Evolutionary conservation across 2,888 invertebrate genomes (phyloP).

Genomic region (Pristionchus arcanus): DNA sequence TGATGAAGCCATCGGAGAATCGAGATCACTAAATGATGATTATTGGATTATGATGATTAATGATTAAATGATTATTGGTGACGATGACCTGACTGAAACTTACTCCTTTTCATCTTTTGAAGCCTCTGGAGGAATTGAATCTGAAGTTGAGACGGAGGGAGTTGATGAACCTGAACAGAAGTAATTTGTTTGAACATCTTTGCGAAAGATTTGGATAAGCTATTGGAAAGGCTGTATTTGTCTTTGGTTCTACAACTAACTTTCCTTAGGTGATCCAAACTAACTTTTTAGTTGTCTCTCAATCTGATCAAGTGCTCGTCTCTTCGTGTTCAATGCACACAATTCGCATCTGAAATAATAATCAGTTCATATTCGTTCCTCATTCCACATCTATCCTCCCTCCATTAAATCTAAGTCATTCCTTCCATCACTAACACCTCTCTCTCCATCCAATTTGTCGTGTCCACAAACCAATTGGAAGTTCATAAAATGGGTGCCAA

Average conservation of each 20-base stretch:
- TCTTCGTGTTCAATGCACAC: constrained; percentile 76
- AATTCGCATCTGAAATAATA: constrained; percentile 70
- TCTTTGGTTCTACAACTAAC: no score
- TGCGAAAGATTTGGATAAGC: neutral
- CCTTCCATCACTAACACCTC: neutral
- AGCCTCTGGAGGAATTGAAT: neutral
- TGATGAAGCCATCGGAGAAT: neutral
- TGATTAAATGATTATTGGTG: neutral
- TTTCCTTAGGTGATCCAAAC: neutral
- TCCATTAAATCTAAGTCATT: neutral
- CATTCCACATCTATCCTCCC: no score
- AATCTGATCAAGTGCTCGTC: constrained; percentile 77
- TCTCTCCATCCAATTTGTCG: constrained; percentile 4
- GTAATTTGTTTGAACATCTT: no score
- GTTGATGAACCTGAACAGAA: neutral
- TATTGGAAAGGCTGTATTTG: neutral
- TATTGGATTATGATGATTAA: no score
- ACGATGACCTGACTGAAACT: neutral
- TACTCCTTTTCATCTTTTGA: constrained; percentile 23
- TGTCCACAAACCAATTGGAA: constrained; percentile 45
- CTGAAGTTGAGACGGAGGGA: neutral
- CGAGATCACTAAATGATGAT: neutral
- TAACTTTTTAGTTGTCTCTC: constrained; percentile 66
- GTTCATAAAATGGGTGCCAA: constrained; percentile 36
- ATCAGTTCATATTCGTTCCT: neutral